Percentiles rank a stretch among this genome's conserved stretches.
Evolutionary conservation across 2,797 vertebrate genomes (phyloP).

Genomic region (Oreochromis grahami): DNA sequence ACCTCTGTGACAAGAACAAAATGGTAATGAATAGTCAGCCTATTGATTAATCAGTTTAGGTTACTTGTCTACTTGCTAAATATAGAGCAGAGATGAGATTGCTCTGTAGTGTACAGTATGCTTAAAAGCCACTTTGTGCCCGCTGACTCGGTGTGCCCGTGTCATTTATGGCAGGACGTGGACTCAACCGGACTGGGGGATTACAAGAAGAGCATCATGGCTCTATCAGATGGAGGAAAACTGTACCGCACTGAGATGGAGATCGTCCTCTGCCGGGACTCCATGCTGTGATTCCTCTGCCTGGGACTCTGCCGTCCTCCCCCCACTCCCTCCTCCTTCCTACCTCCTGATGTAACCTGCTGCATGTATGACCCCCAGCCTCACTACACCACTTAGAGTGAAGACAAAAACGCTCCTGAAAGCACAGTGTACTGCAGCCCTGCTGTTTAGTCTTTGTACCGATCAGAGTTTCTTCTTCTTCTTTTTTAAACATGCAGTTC

Average conservation of each 20-base stretch:
- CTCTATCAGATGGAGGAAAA: conserved; percentile 89
- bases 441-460: conserved; percentile 26
- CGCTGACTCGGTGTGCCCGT: not conserved
- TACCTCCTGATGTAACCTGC: conserved; percentile 53
- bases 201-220: conserved; percentile 94
- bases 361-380: conserved; percentile 71
- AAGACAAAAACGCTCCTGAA: conserved; percentile 41
- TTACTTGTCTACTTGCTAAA: conserved; percentile 38
- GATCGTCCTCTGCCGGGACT: conserved; percentile 91
- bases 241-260: conserved; percentile 95
- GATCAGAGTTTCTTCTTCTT: not conserved
- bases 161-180: conserved; percentile 76
- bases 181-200: conserved; percentile 80
- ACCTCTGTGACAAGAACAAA: conserved; percentile 94
- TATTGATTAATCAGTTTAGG: conserved; percentile 42
- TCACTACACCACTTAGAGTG: conserved; percentile 43
- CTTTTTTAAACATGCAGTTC: conserved; percentile 5
- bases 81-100: conserved; percentile 30
- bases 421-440: conserved; percentile 41
- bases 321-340: conserved; percentile 12
- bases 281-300: conserved; percentile 79
- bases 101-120: not conserved
- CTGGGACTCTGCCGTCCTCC: conserved; percentile 41
- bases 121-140: not conserved
- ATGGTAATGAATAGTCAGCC: conserved; percentile 80